These are phyloP conservation scores for Gambusia holbrooki DNA, from an alignment of 2,113 vertebrate genomes.

Conservation along the genomic window DNA sequence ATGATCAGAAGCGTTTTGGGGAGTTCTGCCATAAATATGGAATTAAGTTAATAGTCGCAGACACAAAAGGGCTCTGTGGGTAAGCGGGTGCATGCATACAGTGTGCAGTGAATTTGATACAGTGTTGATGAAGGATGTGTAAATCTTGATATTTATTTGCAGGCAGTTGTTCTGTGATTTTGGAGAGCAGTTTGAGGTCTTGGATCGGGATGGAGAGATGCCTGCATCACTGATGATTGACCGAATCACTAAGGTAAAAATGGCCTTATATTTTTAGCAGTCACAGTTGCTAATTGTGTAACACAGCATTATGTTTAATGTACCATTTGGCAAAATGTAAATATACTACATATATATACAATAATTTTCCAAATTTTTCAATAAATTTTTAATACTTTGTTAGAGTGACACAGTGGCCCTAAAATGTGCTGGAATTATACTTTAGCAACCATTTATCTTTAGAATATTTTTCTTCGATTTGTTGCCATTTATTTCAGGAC, in stretches of 20 bases:
- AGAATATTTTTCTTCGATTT: neutral
- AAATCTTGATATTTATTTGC: slow-evolving; percentile 28
- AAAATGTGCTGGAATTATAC: too few relatives aligned
- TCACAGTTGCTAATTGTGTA: too few relatives aligned
- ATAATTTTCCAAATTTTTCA: neutral
- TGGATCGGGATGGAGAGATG: slow-evolving; percentile 78
- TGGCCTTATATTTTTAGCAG: too few relatives aligned
- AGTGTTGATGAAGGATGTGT: neutral
- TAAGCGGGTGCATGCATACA: slow-evolving; percentile 83
- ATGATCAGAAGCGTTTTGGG: slow-evolving; percentile 85
- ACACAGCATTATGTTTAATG: too few relatives aligned
- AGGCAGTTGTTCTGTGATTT: slow-evolving; percentile 96
- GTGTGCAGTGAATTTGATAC: neutral
- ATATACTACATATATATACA: neutral
- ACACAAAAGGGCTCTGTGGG: slow-evolving; percentile 89
- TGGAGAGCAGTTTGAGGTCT: slow-evolving; percentile 80
- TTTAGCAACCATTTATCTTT: too few relatives aligned
- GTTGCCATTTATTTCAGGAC: slow-evolving; percentile 54
- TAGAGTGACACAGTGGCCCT: neutral
- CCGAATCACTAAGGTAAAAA: slow-evolving; percentile 84
- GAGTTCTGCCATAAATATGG: slow-evolving; percentile 79
- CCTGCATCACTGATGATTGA: slow-evolving; percentile 70
- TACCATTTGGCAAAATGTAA: neutral
- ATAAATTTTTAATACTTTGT: neutral
- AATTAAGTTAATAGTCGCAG: slow-evolving; percentile 85